phyloP scores from a whole-genome alignment of 2,113 vertebrate genomes.

The Serinus canaria region DNA sequence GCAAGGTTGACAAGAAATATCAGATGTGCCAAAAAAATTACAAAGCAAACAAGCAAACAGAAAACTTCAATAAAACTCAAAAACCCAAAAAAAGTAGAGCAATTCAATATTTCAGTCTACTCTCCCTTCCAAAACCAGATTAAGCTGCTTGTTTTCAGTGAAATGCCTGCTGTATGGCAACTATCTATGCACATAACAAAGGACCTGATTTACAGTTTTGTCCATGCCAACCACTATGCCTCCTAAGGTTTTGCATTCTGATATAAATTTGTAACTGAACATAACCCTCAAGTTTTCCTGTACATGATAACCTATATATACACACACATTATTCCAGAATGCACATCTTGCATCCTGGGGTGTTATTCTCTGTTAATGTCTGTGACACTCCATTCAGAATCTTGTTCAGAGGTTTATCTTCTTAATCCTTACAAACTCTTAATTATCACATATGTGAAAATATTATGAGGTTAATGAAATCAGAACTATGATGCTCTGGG shows the following conservation, averaged over 20 bases:
- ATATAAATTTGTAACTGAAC: neutral
- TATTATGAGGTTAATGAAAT: neutral
- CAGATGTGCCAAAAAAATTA: neutral
- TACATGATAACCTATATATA: neutral
- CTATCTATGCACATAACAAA: neutral
- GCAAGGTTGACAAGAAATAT: neutral
- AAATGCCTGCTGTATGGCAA: neutral
- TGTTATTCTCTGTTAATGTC: neutral
- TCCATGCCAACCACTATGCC: neutral
- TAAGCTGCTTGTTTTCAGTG: neutral
- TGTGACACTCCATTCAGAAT: neutral
- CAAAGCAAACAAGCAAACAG: neutral
- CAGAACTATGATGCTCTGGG: neutral
- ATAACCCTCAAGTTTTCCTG: neutral
- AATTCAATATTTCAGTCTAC: neutral
- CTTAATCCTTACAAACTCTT: neutral
- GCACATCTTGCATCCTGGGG: neutral
- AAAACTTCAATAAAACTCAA: neutral
- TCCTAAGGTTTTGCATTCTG: neutral
- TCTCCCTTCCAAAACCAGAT: neutral
- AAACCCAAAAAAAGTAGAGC: accelerated
- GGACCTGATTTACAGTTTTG: neutral
- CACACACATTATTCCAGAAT: neutral
- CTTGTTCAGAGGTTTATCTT: neutral
- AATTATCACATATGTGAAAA: neutral